Evolutionary conservation across 2,888 invertebrate genomes (phyloP), one percentile per base, ranked within the genome.

Genomic region (Tachina grossa): DNA sequence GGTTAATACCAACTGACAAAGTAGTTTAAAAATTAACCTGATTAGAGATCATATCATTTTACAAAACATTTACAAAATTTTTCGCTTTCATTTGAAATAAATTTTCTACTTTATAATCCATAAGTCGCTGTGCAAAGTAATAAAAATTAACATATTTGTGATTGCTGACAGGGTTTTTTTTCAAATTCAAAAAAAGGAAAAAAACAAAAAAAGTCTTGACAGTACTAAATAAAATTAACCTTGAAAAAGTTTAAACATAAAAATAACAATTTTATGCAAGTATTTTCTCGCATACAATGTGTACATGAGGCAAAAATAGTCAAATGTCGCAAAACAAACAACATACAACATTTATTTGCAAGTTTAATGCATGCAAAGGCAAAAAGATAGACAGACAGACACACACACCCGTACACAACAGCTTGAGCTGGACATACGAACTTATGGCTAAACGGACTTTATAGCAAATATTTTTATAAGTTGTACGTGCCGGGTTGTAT

Each of bases 161-260:
- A 41, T 74, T 74, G 72, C 63, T 47, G 57, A 72, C 65, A 72
- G 14, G 14, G 31, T 31, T 31, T 51, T 59, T 57, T 41, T 63
- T 16, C 31, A 53, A 59, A 31, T 57, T 19, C 6, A n/a, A 68
- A 19, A 68, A 19, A 47, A 9, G 14, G n/a, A 41, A 53, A 78
- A 51, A 39, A n/a, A 1, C 0, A 31, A 43, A 55, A 49, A 57
- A n/a, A 10, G 14, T 8, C 1, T 14, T 51, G 9, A 49, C 6
- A 71, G 51, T 51, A 77, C 49, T 43, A 31, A 71, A 66, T 41
- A 71, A 57, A 71, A 71, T 57, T 85, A 85, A 85, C 85, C 85
- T 85, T 85, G 85, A 85, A 85, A 85, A 85, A 83, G 83, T 83
- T 85, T 75, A 75, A 81, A 77, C 16, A 71, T 69, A 57, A 72